A percentile compares a stretch with the other conserved stretches of the same genome.
phyloP scores from a whole-genome alignment of 1,140 invertebrate genomes.

The Pomacea maculata region DNA sequence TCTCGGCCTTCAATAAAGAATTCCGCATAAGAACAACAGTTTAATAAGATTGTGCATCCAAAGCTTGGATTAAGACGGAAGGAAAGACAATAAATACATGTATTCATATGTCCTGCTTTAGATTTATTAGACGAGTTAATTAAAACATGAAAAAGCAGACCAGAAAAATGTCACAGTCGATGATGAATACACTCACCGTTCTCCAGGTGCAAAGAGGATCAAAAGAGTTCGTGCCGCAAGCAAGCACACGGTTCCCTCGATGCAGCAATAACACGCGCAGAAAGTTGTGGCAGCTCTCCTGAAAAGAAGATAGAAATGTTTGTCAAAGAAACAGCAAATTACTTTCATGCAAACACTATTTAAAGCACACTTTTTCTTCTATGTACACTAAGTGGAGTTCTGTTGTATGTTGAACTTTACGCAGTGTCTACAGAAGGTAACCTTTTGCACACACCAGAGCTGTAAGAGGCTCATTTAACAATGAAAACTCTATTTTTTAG shows the following conservation, averaged over 20 bases:
- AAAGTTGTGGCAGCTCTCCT: constrained; percentile 86
- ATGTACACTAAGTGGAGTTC: background rate
- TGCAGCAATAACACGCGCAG: constrained; percentile 85
- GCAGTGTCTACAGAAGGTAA: background rate
- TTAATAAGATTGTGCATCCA: too few species aligned
- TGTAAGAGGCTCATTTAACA: background rate
- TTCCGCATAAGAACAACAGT: background rate
- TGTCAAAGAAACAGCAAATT: background rate
- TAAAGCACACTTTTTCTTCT: too few species aligned
- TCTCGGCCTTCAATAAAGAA: constrained; percentile 10
- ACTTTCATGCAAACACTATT: background rate
- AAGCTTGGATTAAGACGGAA: background rate
- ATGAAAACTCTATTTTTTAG: background rate
- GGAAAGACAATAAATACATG: background rate
- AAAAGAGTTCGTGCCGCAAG: constrained; percentile 93
- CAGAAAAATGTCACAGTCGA: too few species aligned
- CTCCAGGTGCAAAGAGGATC: constrained; percentile 88
- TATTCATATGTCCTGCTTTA: background rate
- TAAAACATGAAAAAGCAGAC: background rate
- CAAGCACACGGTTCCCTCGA: constrained; percentile 81
- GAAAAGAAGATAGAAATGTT: constrained; percentile 26
- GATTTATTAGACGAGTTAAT: background rate
- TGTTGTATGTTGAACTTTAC: background rate
- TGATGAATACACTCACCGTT: constrained; percentile 71
- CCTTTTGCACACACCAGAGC: background rate